Evolutionary conservation across 2,888 invertebrate species (phyloP), one percentile per base, ranked within the genome.

Genomic region (Oligia strigilis): DNA sequence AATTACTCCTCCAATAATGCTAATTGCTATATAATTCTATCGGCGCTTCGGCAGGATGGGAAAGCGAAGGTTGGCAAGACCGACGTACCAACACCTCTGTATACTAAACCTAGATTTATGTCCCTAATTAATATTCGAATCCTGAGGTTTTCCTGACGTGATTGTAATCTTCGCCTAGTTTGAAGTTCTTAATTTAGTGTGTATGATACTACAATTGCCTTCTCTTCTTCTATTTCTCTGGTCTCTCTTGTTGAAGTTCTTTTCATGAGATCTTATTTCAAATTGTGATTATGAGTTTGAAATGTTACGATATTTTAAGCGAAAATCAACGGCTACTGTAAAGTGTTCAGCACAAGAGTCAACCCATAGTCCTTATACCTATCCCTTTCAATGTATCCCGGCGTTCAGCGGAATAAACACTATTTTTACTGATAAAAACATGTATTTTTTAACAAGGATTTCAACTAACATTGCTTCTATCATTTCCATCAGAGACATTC

Each of bases 31-130:
- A 90, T 87, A 86, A 88, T 83, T 75, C 60, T 73, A 80, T 79
- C 72, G 83, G 74, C 81, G 76, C 72, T 82, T 72, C 70, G 73
- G 69, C 89, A 88, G 90, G 88, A 91, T 88, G 85, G 60, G 91
- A 91, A 89, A 92, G 89, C 89, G 89, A 91, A 90, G 91, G 91
- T 80, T 80, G 43, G 29, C 29, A 4, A 83, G 17, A 69, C 60
- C 55, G 36, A 69, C 60, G 65, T 43, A 62, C 55, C 3, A 46
- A 58, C 29, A 71, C 58, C n/a, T 69, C 43, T 72, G 73, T 65
- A 72, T 60, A 78, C 40, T 49, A 75, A 79, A 69, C 62, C 58
- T 69, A 75, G 65, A 71, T 75, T 65, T 52, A 40, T 60, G 29
- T 65, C 19, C 23, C 40, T 76, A 52, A 76, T 84, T 82, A 74